phyloP scores from a whole-genome alignment of 2,888 invertebrate species.

The Gasteruption jaculator region DNA sequence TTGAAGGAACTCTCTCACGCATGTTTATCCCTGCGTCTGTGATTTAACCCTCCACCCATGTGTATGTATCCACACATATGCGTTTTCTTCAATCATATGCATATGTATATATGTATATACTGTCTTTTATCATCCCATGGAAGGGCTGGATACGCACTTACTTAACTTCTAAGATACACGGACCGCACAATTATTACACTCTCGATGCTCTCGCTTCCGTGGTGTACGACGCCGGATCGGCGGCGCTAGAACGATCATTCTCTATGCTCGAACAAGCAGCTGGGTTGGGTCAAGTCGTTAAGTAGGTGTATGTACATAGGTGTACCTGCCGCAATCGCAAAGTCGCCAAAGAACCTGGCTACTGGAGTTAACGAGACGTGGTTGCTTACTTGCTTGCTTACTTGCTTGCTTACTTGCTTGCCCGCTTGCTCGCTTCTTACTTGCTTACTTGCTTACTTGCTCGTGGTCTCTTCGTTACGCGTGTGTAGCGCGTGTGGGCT shows the following conservation, averaged over 20 bases:
- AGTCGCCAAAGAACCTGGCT: constrained; percentile 32
- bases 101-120: too few relatives aligned
- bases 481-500: constrained; percentile 19
- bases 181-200: too few relatives aligned
- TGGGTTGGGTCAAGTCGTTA: constrained; percentile 31
- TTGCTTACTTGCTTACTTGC: constrained; percentile 7
- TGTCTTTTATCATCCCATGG: too few relatives aligned
- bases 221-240: constrained; percentile 26
- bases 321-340: constrained; percentile 31
- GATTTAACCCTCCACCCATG: too few relatives aligned
- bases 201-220: constrained; percentile 7
- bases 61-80: too few relatives aligned
- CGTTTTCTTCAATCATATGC: too few relatives aligned
- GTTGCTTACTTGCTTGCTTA: not conserved
- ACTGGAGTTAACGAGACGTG: constrained; percentile 31
- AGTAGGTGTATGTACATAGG: constrained; percentile 34
- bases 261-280: constrained; percentile 34
- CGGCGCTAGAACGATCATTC: constrained; percentile 34
- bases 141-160: too few relatives aligned
- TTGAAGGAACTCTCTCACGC: too few relatives aligned
- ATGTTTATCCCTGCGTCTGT: too few relatives aligned
- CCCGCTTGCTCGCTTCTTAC: constrained; percentile 12
- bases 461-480: constrained; percentile 7
- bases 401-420: not conserved
- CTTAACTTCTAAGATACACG: not conserved